phyloP scores from a whole-genome alignment of 2,888 invertebrate genomes.

The Ischnus inquisitorius region DNA sequence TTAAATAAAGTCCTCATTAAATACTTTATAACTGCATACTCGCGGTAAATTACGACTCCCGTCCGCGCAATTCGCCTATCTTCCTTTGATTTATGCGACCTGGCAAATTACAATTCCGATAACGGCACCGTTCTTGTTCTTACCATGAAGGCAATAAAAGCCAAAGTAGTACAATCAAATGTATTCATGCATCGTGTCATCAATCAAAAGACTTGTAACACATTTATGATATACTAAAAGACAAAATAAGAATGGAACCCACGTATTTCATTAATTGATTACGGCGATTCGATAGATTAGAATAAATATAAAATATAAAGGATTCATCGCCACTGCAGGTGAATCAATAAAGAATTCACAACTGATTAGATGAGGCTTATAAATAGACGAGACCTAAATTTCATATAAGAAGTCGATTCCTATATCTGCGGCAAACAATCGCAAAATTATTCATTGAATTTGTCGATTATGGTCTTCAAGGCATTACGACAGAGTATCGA shows the following conservation, averaged over 20 bases:
- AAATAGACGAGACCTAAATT: background rate
- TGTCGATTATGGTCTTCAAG: background rate
- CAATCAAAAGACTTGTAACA: no score
- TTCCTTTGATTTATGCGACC: background rate
- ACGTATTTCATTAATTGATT: no score
- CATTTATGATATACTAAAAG: no score
- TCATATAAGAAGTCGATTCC: no score
- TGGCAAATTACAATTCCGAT: slow-evolving; percentile 5
- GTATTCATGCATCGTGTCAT: no score
- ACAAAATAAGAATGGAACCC: no score
- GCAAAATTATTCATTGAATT: background rate
- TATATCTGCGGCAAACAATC: no score
- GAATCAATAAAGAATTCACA: no score
- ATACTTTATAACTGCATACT: slow-evolving; percentile 1
- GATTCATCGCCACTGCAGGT: no score
- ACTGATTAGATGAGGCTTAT: background rate
- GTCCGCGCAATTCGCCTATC: background rate
- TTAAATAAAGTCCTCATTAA: slow-evolving; percentile 18
- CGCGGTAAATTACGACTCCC: background rate
- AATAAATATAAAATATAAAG: no score
- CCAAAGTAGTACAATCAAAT: no score
- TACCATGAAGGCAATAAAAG: background rate
- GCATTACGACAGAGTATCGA: slow-evolving; percentile 18
- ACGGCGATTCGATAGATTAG: no score
- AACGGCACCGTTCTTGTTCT: background rate